phyloP scores from a whole-genome alignment of 2,113 vertebrate species.

The Dasypus novemcinctus region DNA sequence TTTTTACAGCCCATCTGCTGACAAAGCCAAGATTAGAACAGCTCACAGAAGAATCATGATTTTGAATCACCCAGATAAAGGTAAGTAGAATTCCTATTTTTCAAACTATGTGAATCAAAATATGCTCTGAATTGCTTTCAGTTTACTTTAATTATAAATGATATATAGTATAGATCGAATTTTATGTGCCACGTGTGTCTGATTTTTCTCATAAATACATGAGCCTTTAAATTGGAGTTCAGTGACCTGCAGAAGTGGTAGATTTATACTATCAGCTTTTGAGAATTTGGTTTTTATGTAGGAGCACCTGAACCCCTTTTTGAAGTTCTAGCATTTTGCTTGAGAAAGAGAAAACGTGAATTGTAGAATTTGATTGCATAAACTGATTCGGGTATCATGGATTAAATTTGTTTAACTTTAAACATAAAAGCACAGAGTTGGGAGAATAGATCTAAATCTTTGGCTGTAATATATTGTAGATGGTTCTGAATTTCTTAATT shows the following conservation, averaged over 20 bases:
- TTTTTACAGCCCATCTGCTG: conserved; percentile 88
- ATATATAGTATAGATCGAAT: neutral
- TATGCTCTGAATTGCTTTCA: conserved; percentile 21
- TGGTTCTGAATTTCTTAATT: conserved; percentile 75
- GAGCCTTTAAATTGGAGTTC: neutral
- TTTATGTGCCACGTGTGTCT: neutral
- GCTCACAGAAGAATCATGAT: conserved; percentile 94
- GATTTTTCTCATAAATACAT: conserved; percentile 54
- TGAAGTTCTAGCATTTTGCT: neutral
- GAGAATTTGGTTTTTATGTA: conserved; percentile 40
- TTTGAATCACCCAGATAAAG: conserved; percentile 98
- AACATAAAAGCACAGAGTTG: conserved; percentile 32
- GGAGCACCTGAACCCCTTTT: neutral
- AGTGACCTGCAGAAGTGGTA: neutral
- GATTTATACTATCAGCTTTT: conserved; percentile 19
- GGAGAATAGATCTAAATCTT: conserved; percentile 58
- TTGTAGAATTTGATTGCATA: neutral
- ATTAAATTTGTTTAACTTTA: conserved; percentile 31
- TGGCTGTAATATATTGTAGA: conserved; percentile 43
- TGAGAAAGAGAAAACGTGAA: conserved; percentile 36
- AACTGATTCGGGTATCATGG: conserved; percentile 15
- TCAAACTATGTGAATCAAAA: conserved; percentile 33
- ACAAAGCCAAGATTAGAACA: conserved; percentile 89
- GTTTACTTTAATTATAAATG: conserved; percentile 45
- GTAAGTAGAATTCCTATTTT: conserved; percentile 79